Base-by-base conservation (phyloP, 1,140 invertebrate genomes). In the Trachelipus rathkii region DNA sequence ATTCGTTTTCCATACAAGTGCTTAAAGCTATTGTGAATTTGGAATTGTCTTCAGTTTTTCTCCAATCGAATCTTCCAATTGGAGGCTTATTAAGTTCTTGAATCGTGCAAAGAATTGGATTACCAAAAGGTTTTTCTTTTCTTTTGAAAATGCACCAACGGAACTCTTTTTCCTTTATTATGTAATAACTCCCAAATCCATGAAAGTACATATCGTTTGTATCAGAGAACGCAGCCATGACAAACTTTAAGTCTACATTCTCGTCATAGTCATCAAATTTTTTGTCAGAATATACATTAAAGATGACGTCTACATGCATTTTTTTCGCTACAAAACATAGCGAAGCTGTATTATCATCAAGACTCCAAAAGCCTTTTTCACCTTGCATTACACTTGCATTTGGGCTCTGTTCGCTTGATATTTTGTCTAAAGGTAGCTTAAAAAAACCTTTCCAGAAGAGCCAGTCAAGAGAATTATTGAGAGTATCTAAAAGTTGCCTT, bases 1-100 rank as follows among this genome's bases (percentile, higher is more conserved):
- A 85, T 82, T 87, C 44, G 15, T 66, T 60, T 23, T 10, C 53
- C 6, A 15, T 44, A 23, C 76, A 77, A 1, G 11, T 60, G 50
- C 50, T 60, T 60, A 60, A 19, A 60, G 50, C 50, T 13, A 60
- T 13, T 60, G 50, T 15, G 11, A 60, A 13, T 19, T 19, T 60
- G 50, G 11, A 15, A 15, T 60, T 60, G 11, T 60, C 50, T 19
- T 19, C 50, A 13, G 8, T 60, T 60, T 15, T 15, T 13, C 19
- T 60, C 50, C 50, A 60, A 2, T 60, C 2, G 4, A 60, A 60
- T 19, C 50, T 60, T 60, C 50, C 50, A 4, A 60, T 60, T 8
- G 50, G 50, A 15, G 19, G 11, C 3, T 13, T 15, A 60, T 60
- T 60, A 6, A 33, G 33, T 33, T 33, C 33, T 15, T 13, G 19